Evolutionary conservation across 2,888 invertebrate species (phyloP), one percentile per base, ranked within the genome.

Genomic region (Reticulitermes lucifugus): DNA sequence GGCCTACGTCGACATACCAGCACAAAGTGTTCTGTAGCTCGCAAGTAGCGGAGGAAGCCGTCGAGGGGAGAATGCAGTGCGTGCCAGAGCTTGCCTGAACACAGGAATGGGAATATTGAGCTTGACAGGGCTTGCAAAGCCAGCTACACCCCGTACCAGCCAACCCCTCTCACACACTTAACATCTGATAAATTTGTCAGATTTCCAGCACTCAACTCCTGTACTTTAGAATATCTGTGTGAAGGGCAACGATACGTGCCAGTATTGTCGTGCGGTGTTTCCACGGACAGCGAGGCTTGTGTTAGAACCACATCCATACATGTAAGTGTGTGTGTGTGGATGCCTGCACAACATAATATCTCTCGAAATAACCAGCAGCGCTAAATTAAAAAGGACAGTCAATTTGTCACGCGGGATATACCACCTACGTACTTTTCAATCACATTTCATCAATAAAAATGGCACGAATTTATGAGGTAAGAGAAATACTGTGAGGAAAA

Each of bases 121-220:
- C 81, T 70, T 81, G 81, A 77, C 77, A 77, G 18, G 46, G 77
- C 41, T n/a, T 46, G 81, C 41, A 77, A 46, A 18, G 51, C 41
- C 22, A 46, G 81, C 41, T 70, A 29, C 81, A 81, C 35, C 70
- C 43, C 60, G n/a, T 60, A 29, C 60, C 60, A 21, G 29, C 60
- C 25, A 41, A 43, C 25, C 14, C 70, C 60, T 22, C 60, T 22
- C 59, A 18, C 41, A 41, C 14, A 73, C 73, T 65, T 70, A 81
- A 81, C 65, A 70, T 46, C 81, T 81, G 81, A 81, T 81, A 81
- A 81, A 81, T 70, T 65, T 65, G 41, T 81, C 43, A 81, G 65
- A 81, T n/a, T 81, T 43, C 60, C 35, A 29, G 29, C 9, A 80
- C 35, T 81, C 65, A 10, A 21, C 41, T 41, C 10, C 7, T 73